Evolutionary conservation across 2,113 vertebrate species (phyloP).

Genomic region (Boulengeromyrus knoepffleri): DNA sequence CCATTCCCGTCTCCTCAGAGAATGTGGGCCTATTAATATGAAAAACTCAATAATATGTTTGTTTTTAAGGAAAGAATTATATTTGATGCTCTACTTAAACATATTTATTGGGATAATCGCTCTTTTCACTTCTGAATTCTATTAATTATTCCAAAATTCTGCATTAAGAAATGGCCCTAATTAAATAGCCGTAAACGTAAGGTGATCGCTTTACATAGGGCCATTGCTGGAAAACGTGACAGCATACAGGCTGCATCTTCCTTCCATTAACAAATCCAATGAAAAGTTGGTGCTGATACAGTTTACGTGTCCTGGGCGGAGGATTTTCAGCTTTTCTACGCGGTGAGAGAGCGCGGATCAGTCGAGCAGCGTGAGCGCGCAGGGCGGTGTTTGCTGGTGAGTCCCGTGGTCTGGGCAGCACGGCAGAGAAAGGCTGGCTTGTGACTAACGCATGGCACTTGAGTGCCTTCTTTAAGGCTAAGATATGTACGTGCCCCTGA

Average conservation of each 20-base stretch:
- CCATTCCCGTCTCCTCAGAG: not conserved
- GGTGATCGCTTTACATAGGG: not conserved
- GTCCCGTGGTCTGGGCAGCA: not conserved
- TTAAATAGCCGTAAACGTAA: not conserved
- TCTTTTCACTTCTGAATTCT: not conserved
- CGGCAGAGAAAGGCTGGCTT: not conserved
- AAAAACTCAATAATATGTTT: not conserved
- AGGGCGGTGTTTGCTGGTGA: not conserved
- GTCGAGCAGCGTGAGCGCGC: not conserved
- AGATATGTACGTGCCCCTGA: not conserved
- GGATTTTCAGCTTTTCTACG: not conserved
- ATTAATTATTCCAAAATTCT: not conserved
- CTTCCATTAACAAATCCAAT: not conserved
- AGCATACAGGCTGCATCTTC: not conserved
- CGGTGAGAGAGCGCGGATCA: not conserved
- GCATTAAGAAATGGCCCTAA: not conserved
- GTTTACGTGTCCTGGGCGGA: not conserved
- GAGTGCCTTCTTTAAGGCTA: not conserved
- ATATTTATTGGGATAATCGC: not conserved
- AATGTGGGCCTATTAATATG: not conserved
- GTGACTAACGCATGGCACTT: not conserved
- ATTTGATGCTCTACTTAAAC: not conserved
- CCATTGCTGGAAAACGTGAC: not conserved
- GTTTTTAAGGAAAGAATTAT: not conserved
- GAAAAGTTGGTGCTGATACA: not conserved